Evolutionary conservation across 2,888 invertebrate genomes (phyloP).

Genomic region (Pristionchus japonicus): DNA sequence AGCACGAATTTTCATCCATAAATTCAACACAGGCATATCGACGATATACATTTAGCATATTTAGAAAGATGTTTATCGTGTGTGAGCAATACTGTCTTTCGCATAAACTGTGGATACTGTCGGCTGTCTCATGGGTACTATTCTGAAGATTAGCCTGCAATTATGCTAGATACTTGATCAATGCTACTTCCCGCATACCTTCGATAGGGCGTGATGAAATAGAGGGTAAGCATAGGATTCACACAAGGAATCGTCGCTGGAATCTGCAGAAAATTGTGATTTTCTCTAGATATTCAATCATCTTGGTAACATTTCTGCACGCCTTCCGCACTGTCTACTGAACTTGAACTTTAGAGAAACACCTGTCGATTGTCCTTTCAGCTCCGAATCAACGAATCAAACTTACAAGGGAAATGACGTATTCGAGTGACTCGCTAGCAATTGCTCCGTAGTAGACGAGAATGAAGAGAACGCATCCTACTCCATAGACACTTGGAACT

Average conservation of each 20-base stretch:
- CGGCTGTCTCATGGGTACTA: neutral
- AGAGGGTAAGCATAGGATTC: neutral
- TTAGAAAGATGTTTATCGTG: neutral
- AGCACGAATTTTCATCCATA: neutral
- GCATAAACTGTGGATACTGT: neutral
- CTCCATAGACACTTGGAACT: neutral
- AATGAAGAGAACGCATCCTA: neutral
- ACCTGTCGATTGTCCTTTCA: neutral
- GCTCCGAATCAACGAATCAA: neutral
- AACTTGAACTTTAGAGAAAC: neutral
- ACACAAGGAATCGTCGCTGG: neutral
- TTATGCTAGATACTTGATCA: neutral
- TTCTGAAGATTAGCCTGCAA: neutral
- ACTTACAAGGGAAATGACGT: neutral
- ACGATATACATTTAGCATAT: neutral
- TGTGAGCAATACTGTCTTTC: neutral
- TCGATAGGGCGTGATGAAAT: neutral
- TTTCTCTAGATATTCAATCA: neutral
- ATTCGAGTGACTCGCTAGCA: neutral
- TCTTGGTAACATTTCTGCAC: neutral
- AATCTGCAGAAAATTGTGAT: neutral
- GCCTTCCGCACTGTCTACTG: neutral
- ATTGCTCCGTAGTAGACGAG: neutral
- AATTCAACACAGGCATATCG: too few relatives aligned
- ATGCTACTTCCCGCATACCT: neutral